These are phyloP conservation scores for Liparis tanakae DNA, from an alignment of 2,797 vertebrate species.

Conservation along the genomic window DNA sequence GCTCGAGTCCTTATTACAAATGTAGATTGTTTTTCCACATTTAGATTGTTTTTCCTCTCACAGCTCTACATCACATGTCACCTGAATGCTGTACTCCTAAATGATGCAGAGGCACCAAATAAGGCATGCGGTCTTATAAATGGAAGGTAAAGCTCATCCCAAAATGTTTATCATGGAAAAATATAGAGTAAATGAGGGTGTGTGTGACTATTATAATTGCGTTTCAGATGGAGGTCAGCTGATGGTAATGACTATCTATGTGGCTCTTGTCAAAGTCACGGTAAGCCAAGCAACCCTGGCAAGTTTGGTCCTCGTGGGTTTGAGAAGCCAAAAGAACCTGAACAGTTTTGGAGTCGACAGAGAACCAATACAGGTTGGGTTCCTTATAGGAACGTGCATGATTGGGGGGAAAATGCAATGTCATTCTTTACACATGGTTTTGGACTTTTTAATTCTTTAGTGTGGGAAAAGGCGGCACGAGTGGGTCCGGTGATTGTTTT, in stretches of 20 bases:
- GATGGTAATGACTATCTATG: slow-evolving; percentile 76
- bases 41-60: rapidly evolving
- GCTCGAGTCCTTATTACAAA: rapidly evolving
- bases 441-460: slow-evolving; percentile 18
- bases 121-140: too few relatives aligned
- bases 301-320: slow-evolving; percentile 52
- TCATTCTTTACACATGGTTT: not conserved
- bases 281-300: slow-evolving; percentile 16
- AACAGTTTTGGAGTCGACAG: slow-evolving; percentile 13
- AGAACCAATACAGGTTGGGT: slow-evolving; percentile 17
- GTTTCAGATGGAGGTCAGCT: slow-evolving; percentile 73
- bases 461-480: slow-evolving; percentile 54
- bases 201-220: not conserved
- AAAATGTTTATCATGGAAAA: too few relatives aligned
- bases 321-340: slow-evolving; percentile 2
- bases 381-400: not conserved
- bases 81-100: too few relatives aligned
- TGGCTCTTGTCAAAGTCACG: slow-evolving; percentile 57
- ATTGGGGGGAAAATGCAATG: too few relatives aligned
- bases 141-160: too few relatives aligned
- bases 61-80: too few relatives aligned
- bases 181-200: too few relatives aligned
- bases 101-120: too few relatives aligned
- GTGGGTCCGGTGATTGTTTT: slow-evolving; percentile 70
- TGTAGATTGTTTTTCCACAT: too few relatives aligned